A percentile compares a stretch with the other conserved stretches of the same genome.
phyloP scores from a whole-genome alignment of 1,140 invertebrate species.

The Meloidogyne hapla region DNA sequence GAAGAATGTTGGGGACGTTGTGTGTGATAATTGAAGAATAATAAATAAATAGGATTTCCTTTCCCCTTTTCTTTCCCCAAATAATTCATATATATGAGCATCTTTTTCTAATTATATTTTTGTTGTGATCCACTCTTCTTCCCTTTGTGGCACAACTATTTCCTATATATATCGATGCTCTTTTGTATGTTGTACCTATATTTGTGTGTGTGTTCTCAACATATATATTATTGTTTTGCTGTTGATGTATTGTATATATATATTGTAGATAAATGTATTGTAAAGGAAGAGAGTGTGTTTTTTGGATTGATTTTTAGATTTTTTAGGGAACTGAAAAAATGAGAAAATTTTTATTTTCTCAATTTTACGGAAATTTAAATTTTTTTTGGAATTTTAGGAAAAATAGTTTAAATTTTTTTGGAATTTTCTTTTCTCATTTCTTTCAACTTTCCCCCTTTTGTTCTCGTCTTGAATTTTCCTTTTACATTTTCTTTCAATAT shows the following conservation, averaged over 20 bases:
- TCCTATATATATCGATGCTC: neutral
- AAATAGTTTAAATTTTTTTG: too few species aligned
- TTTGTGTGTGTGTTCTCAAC: neutral
- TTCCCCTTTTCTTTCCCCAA: neutral
- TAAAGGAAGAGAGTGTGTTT: neutral
- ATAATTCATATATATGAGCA: conserved; percentile 2
- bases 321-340: too few species aligned
- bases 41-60: neutral
- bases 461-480: too few species aligned
- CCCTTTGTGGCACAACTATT: neutral
- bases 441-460: too few species aligned
- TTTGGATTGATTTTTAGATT: neutral
- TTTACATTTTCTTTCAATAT: too few species aligned
- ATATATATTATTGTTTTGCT: conserved; percentile 1
- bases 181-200: neutral
- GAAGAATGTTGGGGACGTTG: neutral
- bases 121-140: neutral
- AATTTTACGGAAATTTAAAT: too few species aligned
- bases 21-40: neutral
- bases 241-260: conserved; percentile 6
- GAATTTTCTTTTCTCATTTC: too few species aligned
- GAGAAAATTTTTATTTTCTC: too few species aligned
- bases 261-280: neutral
- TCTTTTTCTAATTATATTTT: neutral
- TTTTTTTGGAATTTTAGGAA: too few species aligned